phyloP scores from a whole-genome alignment of 2,113 vertebrate genomes.

The Plestiodon gilberti region DNA sequence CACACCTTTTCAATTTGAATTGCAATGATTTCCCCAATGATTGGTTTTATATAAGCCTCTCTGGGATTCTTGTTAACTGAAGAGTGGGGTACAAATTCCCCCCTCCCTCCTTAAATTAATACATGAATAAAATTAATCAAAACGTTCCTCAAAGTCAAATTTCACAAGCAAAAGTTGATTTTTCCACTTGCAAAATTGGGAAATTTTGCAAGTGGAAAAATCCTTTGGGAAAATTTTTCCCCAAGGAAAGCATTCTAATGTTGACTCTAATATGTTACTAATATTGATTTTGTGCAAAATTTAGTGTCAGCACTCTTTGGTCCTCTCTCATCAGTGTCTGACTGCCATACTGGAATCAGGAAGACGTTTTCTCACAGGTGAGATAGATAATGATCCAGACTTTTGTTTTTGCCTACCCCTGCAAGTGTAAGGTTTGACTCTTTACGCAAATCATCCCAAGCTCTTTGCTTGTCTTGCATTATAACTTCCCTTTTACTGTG shows the following conservation, averaged over 20 bases:
- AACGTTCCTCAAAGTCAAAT: background rate
- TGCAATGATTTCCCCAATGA: too few species aligned
- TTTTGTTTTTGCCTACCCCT: background rate
- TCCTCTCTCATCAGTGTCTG: too few species aligned
- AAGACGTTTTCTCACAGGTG: too few species aligned
- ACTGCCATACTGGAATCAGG: background rate
- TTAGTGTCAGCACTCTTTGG: background rate
- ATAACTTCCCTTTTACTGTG: background rate
- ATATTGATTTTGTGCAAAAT: background rate
- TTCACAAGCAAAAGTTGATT: background rate
- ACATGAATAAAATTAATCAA: background rate
- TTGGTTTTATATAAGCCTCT: too few species aligned
- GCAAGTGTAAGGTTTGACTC: background rate
- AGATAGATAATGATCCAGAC: background rate
- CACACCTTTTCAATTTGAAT: too few species aligned
- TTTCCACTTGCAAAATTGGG: too few species aligned
- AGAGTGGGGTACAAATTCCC: too few species aligned
- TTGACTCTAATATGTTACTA: background rate
- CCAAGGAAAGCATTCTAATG: background rate
- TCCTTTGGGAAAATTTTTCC: background rate
- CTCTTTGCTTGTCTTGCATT: background rate
- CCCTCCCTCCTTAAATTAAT: too few species aligned
- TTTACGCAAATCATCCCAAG: background rate
- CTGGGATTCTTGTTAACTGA: too few species aligned
- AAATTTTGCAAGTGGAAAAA: background rate